Percentiles rank a stretch among this genome's conserved stretches.
Evolutionary conservation across 2,797 vertebrate species (phyloP).

Genomic region (Semotilus atromaculatus): DNA sequence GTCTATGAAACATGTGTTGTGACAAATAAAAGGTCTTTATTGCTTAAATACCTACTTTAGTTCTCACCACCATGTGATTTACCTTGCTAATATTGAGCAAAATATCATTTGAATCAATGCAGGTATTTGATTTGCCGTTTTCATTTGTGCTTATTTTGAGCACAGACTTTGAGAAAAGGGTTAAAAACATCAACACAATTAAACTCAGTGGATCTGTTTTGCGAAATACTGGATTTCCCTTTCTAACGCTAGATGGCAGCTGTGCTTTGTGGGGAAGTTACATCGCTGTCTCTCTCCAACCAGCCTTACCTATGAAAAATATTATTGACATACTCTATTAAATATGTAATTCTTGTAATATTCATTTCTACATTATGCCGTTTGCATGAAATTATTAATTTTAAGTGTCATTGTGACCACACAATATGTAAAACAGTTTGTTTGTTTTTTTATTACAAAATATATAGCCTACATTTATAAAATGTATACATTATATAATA

Average conservation of each 20-base stretch:
- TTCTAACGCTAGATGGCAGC: slow-evolving; percentile 59
- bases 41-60: background rate
- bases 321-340: background rate
- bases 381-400: background rate
- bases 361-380: background rate
- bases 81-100: background rate
- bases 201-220: background rate
- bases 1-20: background rate
- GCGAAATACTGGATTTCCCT: background rate
- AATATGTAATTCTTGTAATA: too few species aligned
- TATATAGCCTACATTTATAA: background rate
- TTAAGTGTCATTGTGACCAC: background rate
- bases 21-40: background rate
- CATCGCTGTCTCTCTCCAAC: background rate
- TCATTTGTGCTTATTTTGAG: background rate
- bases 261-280: slow-evolving; percentile 35
- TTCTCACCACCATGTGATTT: background rate
- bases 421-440: too few species aligned
- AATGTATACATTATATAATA: background rate
- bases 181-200: background rate
- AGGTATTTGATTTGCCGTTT: background rate
- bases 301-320: background rate
- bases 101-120: background rate
- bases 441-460: background rate
- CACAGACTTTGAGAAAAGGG: background rate